Base-by-base conservation (phyloP, 2,888 invertebrate genomes). In the Caenorhabditis angaria region DNA sequence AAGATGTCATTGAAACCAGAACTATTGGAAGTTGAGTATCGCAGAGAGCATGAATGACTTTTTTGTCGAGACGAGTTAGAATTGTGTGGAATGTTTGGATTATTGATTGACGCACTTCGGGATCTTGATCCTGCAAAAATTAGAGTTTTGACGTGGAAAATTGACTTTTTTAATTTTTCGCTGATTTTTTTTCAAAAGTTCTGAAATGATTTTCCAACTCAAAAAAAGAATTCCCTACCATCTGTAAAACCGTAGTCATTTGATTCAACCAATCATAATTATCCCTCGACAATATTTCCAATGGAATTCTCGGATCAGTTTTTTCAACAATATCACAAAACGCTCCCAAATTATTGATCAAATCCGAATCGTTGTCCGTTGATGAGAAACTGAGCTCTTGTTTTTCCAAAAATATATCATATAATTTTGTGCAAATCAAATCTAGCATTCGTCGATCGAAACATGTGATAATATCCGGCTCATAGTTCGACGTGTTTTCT, bases 401-500 rank as follows among this genome's bases (percentile, higher is more conserved):
- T 57, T 78, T 78, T 57, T 78, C 77, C 20, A 59, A 54, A 51
- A 78, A 78, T n/a, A 77, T 68, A n/a, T 63, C 72, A 24, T 62
- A 64, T 8, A 81, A 62, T 1, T 35, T 18, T 12, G 28, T 2
- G 50, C 61, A 64, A 6, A 65, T 5, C 18, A 57, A 14, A 18
- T 69, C 69, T 18, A 76, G 35, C 1, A 56, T n/a, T n/a, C 32
- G n/a, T 25, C 71, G 57, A 58, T 81, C 81, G 10, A 61, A 50
- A 51, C 77, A 77, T 20, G 66, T 65, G n/a, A 65, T 69, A 53
- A 75, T 64, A 54, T 81, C 63, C 10, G 77, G 62, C 28, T 68
- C 29, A 55, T 73, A 80, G 6, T 18, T 41, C 10, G 50, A 29
- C 10, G 66, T 12, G 12, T 18, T 8, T 22, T 65, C 28, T 59